Evolutionary conservation across 1,140 invertebrate species (phyloP).

Genomic region (Gonioctena quinquepunctata): DNA sequence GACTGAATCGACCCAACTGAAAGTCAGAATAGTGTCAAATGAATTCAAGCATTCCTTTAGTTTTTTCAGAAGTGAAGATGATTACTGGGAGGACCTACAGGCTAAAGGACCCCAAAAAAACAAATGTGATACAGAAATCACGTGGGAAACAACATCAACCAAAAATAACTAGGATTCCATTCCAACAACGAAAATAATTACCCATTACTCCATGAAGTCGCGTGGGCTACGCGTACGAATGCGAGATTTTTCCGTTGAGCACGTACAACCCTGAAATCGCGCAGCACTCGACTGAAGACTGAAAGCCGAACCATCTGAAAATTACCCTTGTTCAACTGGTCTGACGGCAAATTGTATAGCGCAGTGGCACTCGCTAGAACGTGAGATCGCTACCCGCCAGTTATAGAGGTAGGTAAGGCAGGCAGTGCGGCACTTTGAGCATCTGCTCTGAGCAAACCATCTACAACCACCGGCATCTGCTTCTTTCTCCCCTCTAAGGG

Average conservation of each 20-base stretch:
- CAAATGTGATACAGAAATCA: no score
- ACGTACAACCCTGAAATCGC: neutral
- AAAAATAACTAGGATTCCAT: no score
- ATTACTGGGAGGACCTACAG: no score
- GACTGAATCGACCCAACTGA: no score
- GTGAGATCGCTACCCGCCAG: neutral
- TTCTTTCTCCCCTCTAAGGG: neutral
- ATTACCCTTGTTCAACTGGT: neutral
- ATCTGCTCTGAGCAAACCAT: neutral
- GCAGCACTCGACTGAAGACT: neutral
- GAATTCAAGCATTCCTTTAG: no score
- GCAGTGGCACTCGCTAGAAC: neutral
- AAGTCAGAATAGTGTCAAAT: no score
- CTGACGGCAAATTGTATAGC: neutral
- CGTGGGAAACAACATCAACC: no score
- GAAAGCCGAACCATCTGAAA: neutral
- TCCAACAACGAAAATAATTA: no score
- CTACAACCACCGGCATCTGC: neutral
- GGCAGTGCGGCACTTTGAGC: neutral
- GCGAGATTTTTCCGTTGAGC: neutral
- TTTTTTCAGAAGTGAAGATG: no score
- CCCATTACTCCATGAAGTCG: neutral
- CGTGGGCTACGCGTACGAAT: neutral
- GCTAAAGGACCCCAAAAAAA: no score
- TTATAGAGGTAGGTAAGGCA: neutral